Evolutionary conservation across 2,888 invertebrate species (phyloP), one percentile per base, ranked within the genome.

Genomic region (Branchinecta sandiegonensis): DNA sequence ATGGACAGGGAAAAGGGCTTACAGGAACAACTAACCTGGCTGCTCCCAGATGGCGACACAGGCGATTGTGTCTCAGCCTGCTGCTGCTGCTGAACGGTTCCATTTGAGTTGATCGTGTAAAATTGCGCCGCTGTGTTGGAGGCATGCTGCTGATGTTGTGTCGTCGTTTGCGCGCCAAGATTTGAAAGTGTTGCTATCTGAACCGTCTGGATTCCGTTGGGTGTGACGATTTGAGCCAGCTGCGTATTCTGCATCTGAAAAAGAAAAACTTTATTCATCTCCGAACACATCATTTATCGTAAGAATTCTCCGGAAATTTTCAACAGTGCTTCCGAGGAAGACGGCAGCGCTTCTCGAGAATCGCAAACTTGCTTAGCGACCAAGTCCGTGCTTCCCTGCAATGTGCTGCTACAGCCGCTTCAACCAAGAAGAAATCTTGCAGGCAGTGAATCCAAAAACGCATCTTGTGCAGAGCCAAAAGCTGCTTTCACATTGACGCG

Each of bases 161-260:
- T 72, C 71, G 46, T 70, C 67, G 7, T 70, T 73, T 69, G 72
- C 47, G 47, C 47, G 69, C 74, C 76, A 72, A 78, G 79, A 70
- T 75, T 77, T 65, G 82, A 80, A 13, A 87, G 78, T 4, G 86
- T 86, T 0, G 88, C 85, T 70, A 92, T 84, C 78, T 93, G 92
- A 50, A 94, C 88, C 76, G 92, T 90, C 74, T 93, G 93, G 69
- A 92, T 86, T 0, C 92, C 92, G 67, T 85, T 87, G 0, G 91
- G 91, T 7, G 91, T 90, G n/a, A 92, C 83, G 48, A 90, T 87
- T 76, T 89, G 90, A 0, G 90, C 89, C 69, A 89, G 80, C 77
- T 87, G 86, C 0, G 64, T 48, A 17, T 85, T 83, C 4, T 69
- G 71, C 56, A 72, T 66, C 71, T 72, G 67, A 48, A 65, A 71